Conservation (phyloP, 2,888 invertebrate genomes). For the Patella caerulea region DNA sequence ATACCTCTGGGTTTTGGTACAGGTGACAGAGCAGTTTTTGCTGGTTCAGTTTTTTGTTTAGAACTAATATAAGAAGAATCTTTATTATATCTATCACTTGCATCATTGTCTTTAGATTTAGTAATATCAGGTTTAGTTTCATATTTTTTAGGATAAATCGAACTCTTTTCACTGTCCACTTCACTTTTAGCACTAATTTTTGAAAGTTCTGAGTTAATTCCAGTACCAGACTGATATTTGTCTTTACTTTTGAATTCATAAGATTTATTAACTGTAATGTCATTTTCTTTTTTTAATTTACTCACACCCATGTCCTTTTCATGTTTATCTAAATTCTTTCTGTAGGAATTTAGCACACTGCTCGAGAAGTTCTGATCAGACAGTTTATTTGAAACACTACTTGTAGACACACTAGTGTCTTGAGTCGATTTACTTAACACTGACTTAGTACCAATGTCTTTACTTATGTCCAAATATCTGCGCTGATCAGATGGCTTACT, state of each 20-base stretch:
- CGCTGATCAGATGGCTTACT: no score
- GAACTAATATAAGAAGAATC: background rate
- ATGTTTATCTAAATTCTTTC: background rate
- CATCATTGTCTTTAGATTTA: background rate
- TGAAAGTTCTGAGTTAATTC: no score
- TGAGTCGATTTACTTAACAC: no score
- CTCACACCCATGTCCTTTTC: background rate
- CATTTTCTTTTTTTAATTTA: background rate
- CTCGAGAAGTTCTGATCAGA: no score
- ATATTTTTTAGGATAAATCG: background rate
- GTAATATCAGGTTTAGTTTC: background rate
- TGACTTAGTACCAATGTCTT: no score
- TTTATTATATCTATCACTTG: background rate
- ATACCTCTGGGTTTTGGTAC: constrained; percentile 42
- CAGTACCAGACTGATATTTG: no score
- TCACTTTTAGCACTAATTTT: no score
- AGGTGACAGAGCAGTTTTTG: constrained; percentile 25
- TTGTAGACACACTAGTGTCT: no score
- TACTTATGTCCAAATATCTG: no score
- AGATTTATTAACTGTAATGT: background rate
- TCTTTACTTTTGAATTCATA: no score
- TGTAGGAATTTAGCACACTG: no score
- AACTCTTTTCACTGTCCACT: background rate
- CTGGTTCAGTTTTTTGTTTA: constrained; percentile 11
- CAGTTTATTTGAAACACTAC: no score